phyloP scores from a whole-genome alignment of 2,888 invertebrate species.

The Caenorhabditis wallacei region DNA sequence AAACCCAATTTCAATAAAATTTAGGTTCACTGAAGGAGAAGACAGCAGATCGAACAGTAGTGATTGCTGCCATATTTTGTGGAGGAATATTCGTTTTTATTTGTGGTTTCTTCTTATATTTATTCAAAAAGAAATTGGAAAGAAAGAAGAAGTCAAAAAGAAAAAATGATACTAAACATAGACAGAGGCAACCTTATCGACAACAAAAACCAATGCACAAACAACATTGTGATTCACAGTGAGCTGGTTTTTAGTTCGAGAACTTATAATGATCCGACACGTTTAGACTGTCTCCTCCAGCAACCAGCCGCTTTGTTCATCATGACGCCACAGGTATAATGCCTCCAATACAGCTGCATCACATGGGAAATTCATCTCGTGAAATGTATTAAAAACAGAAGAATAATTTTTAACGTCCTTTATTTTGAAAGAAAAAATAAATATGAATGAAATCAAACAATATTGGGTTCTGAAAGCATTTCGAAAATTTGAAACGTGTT shows the following conservation, averaged over 20 bases:
- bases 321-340: slow-evolving; percentile 79
- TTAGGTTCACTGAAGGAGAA: slow-evolving; percentile 77
- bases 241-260: background rate
- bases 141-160: slow-evolving; percentile 73
- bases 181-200: slow-evolving; percentile 68
- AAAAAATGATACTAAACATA: slow-evolving; percentile 54
- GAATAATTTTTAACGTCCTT: slow-evolving; percentile 3
- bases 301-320: slow-evolving; percentile 78
- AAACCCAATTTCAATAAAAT: background rate
- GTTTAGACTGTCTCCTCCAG: slow-evolving; percentile 76
- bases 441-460: no score
- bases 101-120: slow-evolving; percentile 77
- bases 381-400: slow-evolving; percentile 27
- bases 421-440: background rate
- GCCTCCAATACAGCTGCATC: slow-evolving; percentile 69
- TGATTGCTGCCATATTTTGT: slow-evolving; percentile 78
- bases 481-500: slow-evolving; percentile 57
- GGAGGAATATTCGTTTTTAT: slow-evolving; percentile 81
- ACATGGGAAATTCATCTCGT: slow-evolving; percentile 13
- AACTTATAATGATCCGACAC: background rate
- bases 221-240: slow-evolving; percentile 57
- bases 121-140: slow-evolving; percentile 82
- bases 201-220: slow-evolving; percentile 68
- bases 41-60: slow-evolving; percentile 77
- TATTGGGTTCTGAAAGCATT: background rate